Evolutionary conservation across 2,113 vertebrate genomes (phyloP).

Genomic region (Tichodroma muraria): DNA sequence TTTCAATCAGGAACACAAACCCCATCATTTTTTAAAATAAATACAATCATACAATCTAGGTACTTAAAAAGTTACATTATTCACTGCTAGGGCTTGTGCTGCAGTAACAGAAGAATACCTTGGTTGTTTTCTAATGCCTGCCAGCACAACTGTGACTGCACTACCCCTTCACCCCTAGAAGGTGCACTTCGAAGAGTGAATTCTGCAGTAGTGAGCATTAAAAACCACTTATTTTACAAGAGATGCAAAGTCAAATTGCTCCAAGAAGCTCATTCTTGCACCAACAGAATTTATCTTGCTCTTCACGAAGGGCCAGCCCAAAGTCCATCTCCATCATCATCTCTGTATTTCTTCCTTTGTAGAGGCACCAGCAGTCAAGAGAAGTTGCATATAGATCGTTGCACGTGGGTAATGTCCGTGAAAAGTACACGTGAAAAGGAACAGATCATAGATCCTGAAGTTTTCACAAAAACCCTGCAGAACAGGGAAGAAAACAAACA

Average conservation of each 20-base stretch:
- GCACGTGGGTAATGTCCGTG: neutral
- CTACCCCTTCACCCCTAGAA: neutral
- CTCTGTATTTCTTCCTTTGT: neutral
- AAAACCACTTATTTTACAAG: neutral
- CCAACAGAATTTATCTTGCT: neutral
- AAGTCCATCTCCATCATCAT: neutral
- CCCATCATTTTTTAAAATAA: neutral
- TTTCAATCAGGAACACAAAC: neutral
- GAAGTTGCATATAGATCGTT: neutral
- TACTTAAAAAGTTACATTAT: neutral
- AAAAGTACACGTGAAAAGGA: neutral
- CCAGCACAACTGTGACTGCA: neutral
- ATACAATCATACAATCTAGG: neutral
- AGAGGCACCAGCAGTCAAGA: neutral
- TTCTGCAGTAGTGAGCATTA: neutral
- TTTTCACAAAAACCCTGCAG: neutral
- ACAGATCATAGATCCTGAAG: neutral
- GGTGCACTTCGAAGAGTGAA: neutral
- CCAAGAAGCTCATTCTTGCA: neutral
- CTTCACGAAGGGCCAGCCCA: neutral
- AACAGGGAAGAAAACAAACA: neutral
- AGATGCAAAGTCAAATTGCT: neutral
- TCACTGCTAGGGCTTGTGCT: neutral
- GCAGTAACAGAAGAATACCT: neutral
- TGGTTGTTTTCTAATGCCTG: neutral